These are phyloP conservation scores for Episyrphus balteatus DNA, from an alignment of 1,140 invertebrate species.

Conservation along the genomic window DNA sequence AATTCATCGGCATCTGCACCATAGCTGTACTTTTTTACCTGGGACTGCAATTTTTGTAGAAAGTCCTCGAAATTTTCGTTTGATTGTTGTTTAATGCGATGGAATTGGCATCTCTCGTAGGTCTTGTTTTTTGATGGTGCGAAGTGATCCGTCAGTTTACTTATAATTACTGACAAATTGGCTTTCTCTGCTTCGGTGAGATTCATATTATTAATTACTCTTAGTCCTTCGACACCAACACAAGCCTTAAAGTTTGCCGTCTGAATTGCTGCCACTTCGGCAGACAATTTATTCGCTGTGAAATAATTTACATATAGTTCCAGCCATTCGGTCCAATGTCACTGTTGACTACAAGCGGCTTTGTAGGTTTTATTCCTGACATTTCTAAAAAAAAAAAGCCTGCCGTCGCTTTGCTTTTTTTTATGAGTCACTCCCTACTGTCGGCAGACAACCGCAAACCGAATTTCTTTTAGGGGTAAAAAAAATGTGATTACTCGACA, in stretches of 20 bases:
- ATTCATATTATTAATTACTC: neutral
- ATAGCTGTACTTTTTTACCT: slow-evolving; percentile 1
- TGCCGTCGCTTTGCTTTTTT: too few relatives aligned
- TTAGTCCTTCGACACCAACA: neutral
- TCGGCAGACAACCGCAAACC: too few relatives aligned
- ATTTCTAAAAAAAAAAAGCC: neutral
- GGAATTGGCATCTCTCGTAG: neutral
- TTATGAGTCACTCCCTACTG: too few relatives aligned
- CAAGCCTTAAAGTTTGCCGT: neutral
- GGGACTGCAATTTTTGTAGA: neutral
- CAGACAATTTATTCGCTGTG: neutral
- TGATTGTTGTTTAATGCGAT: slow-evolving; percentile 1
- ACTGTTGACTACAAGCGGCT: neutral
- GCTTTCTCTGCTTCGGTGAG: neutral
- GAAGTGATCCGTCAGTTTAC: neutral
- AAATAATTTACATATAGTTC: neutral
- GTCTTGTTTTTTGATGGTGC: neutral
- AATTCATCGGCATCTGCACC: neutral
- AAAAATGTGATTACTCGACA: too few relatives aligned
- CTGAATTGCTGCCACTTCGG: neutral
- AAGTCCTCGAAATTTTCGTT: slow-evolving; percentile 3
- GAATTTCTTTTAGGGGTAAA: too few relatives aligned
- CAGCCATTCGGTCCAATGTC: neutral
- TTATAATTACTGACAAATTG: neutral
- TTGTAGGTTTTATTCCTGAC: neutral